Evolutionary conservation across 2,113 vertebrate genomes (phyloP).

Genomic region (Zootoca vivipara): DNA sequence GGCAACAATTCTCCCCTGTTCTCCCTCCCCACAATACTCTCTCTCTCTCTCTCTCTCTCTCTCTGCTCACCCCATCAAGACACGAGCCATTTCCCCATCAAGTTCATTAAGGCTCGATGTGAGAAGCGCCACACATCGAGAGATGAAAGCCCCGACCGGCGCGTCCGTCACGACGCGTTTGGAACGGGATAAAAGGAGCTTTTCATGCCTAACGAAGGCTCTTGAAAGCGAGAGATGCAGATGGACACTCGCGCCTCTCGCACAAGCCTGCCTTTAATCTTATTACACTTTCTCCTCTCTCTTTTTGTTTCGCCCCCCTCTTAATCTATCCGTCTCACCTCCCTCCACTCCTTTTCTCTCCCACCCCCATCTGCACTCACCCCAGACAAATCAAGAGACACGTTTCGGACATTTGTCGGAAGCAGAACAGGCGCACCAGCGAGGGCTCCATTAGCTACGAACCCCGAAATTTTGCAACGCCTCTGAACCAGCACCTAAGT

Average conservation of each 20-base stretch:
- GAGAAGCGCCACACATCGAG: conserved; percentile 51
- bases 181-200: conserved; percentile 71
- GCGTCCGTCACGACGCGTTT: conserved; percentile 66
- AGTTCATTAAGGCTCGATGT: conserved; percentile 71
- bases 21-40: not conserved
- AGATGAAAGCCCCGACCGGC: conserved; percentile 71
- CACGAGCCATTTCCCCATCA: conserved; percentile 63
- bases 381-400: not conserved
- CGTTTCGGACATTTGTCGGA: no score
- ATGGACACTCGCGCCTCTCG: not conserved
- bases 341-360: not conserved
- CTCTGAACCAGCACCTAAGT: no score
- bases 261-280: conserved; percentile 63
- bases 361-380: not conserved
- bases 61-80: not conserved
- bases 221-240: conserved; percentile 56
- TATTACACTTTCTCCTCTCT: not conserved
- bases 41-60: no score
- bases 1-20: not conserved
- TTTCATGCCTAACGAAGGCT: conserved; percentile 70
- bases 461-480: no score
- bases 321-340: not conserved
- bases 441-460: no score
- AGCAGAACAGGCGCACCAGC: no score
- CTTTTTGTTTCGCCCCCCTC: not conserved